Evolutionary conservation across 2,797 vertebrate species (phyloP), one percentile per base, ranked within the genome.

Genomic region (Sciurus carolinensis): DNA sequence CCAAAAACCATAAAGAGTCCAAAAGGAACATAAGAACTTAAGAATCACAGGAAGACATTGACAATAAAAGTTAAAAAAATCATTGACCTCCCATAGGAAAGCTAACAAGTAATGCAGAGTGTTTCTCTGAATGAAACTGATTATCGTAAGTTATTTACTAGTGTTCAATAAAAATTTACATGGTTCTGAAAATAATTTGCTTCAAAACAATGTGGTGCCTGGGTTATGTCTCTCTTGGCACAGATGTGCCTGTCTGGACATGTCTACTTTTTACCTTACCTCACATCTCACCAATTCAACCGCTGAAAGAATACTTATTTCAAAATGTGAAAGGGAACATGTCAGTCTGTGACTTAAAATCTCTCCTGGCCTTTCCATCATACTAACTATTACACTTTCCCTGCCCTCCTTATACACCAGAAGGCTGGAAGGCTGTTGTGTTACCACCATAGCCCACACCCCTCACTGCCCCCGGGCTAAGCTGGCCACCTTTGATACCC

Each of bases 171-270:
- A 24, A 14, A 59, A 59, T 67, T 47, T 62, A 76, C 4, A 67
- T 26, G 22, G 76, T n/a, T 94, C 64, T 94, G 62, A 86, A 95
- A 91, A 57, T 76, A 22, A 42, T 39, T 72, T 36, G 18, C 4
- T 96, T 7, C 44, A 82, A 47, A 85, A 72, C 80, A 71, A 20
- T 39, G 15, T 30, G 18, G 13, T 39, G 5, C 1, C 39, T 33
- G 15, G 36, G 9, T 22, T 47, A 36, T 15, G 22, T 67, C 30
- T 87, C 72, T 77, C 28, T 2, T 12, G 28, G 67, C 86, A 50
- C 8, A 87, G 13, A 7, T 52, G 22, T 28, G 28, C 18, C 20
- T 84, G 22, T 28, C 39, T n/a, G n/a, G 30, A 22, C 24, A 28
- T 76, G 18, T 54, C 24, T 66, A 15, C 71, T 17, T 22, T 84